Evolutionary conservation across 2,888 invertebrate species (phyloP).

Genomic region (Melieria picta): DNA sequence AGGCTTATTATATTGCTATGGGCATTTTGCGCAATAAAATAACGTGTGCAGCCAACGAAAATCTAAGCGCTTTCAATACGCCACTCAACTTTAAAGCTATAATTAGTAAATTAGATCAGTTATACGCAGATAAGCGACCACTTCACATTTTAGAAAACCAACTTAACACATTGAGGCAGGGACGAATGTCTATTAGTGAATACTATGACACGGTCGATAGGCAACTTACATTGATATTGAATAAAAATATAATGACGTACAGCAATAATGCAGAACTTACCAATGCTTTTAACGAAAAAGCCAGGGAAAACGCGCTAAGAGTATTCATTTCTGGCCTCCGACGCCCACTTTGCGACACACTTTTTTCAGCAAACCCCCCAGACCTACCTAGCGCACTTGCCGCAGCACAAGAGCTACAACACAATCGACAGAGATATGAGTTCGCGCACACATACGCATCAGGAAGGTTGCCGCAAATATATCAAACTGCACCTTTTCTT

Average conservation of each 20-base stretch:
- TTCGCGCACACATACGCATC: too few species aligned
- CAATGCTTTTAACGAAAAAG: not conserved
- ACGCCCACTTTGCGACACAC: slow-evolving; percentile 17
- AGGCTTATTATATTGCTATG: slow-evolving; percentile 22
- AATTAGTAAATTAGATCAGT: not conserved
- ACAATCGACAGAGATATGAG: too few species aligned
- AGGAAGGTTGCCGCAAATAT: too few species aligned
- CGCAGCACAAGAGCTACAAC: too few species aligned
- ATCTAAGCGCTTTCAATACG: slow-evolving; percentile 15
- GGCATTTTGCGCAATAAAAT: slow-evolving; percentile 19
- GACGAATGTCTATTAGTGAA: too few species aligned
- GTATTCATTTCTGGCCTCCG: slow-evolving; percentile 15
- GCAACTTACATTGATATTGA: slow-evolving; percentile 15
- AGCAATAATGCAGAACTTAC: too few species aligned
- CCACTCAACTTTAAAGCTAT: slow-evolving; percentile 12
- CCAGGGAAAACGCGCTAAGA: slow-evolving; percentile 10
- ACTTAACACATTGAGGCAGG: slow-evolving; percentile 2
- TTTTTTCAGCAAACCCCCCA: slow-evolving; percentile 15
- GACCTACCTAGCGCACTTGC: slow-evolving; percentile 19
- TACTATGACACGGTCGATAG: not conserved
- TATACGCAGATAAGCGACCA: not conserved
- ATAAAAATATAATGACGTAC: slow-evolving; percentile 23
- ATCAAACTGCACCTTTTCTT: too few species aligned
- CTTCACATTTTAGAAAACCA: slow-evolving; percentile 12
- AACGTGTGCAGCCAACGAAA: slow-evolving; percentile 10